Conservation (phyloP, 1,140 invertebrate species). For the Nephila pilipes region DNA sequence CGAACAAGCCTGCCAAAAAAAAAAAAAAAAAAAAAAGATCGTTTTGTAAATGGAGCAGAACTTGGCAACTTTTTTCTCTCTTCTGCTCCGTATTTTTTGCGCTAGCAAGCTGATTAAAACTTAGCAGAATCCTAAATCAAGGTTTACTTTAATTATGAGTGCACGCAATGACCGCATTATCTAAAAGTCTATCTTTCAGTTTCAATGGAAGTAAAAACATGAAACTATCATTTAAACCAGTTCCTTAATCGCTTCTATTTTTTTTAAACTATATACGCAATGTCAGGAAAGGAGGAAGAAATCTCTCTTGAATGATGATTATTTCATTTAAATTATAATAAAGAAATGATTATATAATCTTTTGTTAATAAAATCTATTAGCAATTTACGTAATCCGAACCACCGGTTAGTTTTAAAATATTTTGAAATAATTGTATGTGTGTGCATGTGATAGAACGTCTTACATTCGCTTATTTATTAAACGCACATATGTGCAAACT, state of each 20-base stretch:
- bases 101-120: background rate
- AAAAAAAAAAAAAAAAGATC: background rate
- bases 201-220: background rate
- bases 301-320: no score
- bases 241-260: background rate
- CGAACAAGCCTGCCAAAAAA: background rate
- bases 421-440: no score
- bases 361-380: no score
- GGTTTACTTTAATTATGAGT: background rate
- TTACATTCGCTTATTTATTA: no score
- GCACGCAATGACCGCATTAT: background rate
- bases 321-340: background rate
- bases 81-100: background rate
- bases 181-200: background rate
- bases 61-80: background rate
- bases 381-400: no score
- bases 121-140: background rate
- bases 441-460: no score
- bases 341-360: no score
- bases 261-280: background rate
- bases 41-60: conserved; percentile 19
- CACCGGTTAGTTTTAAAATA: no score
- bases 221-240: background rate
- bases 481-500: no score
- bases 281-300: no score